Base-by-base conservation (phyloP, 1,140 invertebrate species). In the Eueides isabella region DNA sequence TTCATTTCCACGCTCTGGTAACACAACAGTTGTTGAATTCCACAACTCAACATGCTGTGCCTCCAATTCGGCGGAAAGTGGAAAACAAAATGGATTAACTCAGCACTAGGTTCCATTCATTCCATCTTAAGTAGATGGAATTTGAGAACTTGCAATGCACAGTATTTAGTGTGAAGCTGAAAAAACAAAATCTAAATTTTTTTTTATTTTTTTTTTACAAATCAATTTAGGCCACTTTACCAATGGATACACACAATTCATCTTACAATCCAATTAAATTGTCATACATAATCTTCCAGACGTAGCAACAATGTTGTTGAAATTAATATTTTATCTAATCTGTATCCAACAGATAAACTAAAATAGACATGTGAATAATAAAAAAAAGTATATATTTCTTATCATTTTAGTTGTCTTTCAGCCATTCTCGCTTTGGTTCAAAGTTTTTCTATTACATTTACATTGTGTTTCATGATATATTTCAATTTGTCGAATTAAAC, bases 201-300 rank as follows among this genome's bases (percentile, higher is more conserved):
- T 55, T 55, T 9, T 23, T 23, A 1, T 0, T 12, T 23, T 23
- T 23, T 23, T 55, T 23, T 23, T 7, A 26, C 2, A 26, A 55
- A 55, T 23, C 3, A 26, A 55, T 7, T 55, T 55, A 3, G 48
- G 9, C 2, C 48, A 55, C 48, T 55, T 55, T 55, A 26, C 19
- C 0, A 55, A 12, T 4, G n/a, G 9, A n/a, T 7, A 19, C 41
- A 26, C 48, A 26, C 23, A 55, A 48, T 26, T 55, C 48, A 55
- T 55, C 48, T 55, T 55, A 55, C 23, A 55, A 55, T 11, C 48
- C 48, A 55, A 55, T 55, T 55, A 55, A 55, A 55, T 55, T 55
- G 11, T 9, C 9, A 55, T 55, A 11, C 48, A 55, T 44, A 44
- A 55, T 55, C 48, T 55, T 26, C 26, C 26, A 55, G 48, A 23